phyloP scores from a whole-genome alignment of 2,888 invertebrate species.

The Andrena camellia region DNA sequence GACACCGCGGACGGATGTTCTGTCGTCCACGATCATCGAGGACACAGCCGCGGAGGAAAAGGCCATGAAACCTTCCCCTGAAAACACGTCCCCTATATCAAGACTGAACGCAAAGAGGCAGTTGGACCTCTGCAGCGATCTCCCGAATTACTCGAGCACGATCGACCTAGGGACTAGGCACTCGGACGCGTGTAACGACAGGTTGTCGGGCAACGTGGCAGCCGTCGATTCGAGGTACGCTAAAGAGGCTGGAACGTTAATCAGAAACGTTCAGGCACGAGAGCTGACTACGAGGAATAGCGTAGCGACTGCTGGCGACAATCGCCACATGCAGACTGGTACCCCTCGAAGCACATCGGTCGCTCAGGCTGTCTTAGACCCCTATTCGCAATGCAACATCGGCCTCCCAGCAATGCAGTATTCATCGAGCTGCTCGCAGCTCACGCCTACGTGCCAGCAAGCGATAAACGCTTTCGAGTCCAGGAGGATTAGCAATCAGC shows the following conservation, averaged over 20 bases:
- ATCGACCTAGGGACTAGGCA: not conserved
- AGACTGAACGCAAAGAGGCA: slow-evolving; percentile 73
- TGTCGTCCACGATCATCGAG: slow-evolving; percentile 94
- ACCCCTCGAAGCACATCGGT: not conserved
- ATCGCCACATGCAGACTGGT: not conserved
- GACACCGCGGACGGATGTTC: slow-evolving; percentile 92
- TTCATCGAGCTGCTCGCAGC: slow-evolving; percentile 31
- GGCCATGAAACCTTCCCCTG: slow-evolving; percentile 83
- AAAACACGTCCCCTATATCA: slow-evolving; percentile 73
- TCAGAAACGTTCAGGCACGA: slow-evolving; percentile 2
- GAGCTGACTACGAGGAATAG: not conserved
- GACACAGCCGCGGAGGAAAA: slow-evolving; percentile 93
- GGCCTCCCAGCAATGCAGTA: slow-evolving; percentile 17
- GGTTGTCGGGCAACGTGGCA: not conserved
- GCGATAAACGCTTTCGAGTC: slow-evolving; percentile 75
- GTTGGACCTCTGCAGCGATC: slow-evolving; percentile 70
- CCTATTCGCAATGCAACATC: not conserved
- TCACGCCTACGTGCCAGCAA: slow-evolving; percentile 48
- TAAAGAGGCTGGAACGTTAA: not conserved
- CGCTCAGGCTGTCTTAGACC: slow-evolving; percentile 3
- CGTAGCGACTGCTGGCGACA: not conserved
- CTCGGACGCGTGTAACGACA: slow-evolving; percentile 5
- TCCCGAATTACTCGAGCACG: slow-evolving; percentile 14
- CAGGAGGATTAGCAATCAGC: slow-evolving; percentile 80
- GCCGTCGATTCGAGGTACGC: not conserved